phyloP scores from a whole-genome alignment of 2,797 vertebrate species.

The Cetoscarus ocellatus region DNA sequence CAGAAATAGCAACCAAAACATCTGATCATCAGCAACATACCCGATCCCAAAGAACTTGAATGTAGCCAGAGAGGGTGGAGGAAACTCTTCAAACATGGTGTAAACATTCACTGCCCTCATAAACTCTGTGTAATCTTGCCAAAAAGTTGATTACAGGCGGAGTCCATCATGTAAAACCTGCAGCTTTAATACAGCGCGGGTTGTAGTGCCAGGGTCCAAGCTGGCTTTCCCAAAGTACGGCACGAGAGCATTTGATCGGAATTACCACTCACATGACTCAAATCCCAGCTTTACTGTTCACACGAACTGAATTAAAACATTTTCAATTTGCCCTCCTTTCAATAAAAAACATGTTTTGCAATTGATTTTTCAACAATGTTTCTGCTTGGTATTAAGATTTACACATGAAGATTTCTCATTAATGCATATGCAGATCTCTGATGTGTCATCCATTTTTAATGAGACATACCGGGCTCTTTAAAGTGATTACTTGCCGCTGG shows the following conservation, averaged over 20 bases:
- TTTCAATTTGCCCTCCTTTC: constrained; percentile 25
- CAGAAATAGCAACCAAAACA: constrained; percentile 9
- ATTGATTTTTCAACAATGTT: background rate
- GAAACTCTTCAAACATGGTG: constrained; percentile 33
- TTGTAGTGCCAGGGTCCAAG: constrained; percentile 47
- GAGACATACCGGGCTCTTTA: constrained; percentile 53
- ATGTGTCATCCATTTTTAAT: constrained; percentile 68
- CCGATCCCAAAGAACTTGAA: constrained; percentile 13
- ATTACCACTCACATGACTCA: constrained; percentile 65
- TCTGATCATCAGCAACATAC: constrained; percentile 34
- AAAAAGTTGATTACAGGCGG: constrained; percentile 79
- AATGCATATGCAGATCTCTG: constrained; percentile 12
- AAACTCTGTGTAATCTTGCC: constrained; percentile 65
- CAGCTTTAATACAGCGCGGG: constrained; percentile 55
- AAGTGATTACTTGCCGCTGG: constrained; percentile 66
- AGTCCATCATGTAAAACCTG: constrained; percentile 75
- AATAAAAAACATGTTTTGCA: background rate
- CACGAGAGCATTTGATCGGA: constrained; percentile 59
- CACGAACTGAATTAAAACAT: constrained; percentile 19
- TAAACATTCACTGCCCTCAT: constrained; percentile 52
- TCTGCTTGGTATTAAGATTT: constrained; percentile 12
- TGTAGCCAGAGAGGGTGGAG: constrained; percentile 30
- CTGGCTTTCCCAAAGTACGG: constrained; percentile 59
- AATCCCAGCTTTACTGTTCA: constrained; percentile 60
- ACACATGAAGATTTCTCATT: constrained; percentile 28